These are phyloP conservation scores for Aptenodytes forsteri DNA, from an alignment of 2,113 vertebrate species.

Conservation along the genomic window DNA sequence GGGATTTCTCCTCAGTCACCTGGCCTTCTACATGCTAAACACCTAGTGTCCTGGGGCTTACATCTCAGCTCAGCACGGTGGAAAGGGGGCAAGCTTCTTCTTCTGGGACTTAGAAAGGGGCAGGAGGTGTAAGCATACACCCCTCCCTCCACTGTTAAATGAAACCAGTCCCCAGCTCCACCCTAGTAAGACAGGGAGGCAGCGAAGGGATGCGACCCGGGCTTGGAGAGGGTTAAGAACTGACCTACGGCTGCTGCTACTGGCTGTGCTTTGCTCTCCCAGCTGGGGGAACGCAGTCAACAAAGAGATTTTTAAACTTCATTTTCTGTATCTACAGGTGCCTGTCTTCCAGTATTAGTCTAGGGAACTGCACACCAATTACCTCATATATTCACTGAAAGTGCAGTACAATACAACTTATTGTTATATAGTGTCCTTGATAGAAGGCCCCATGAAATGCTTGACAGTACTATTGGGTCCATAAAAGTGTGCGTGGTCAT, in stretches of 20 bases:
- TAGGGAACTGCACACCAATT: slow-evolving; percentile 65
- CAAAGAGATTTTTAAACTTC: slow-evolving; percentile 52
- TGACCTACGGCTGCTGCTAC: background rate
- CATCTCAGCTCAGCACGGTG: background rate
- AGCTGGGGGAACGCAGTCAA: background rate
- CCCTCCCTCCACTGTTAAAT: background rate
- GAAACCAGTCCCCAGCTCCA: background rate
- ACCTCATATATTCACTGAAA: slow-evolving; percentile 64
- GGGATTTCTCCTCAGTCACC: background rate
- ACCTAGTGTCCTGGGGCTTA: background rate
- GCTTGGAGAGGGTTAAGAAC: background rate
- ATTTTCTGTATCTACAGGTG: slow-evolving; percentile 51
- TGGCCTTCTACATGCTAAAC: background rate
- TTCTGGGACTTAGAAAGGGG: background rate
- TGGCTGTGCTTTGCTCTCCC: background rate
- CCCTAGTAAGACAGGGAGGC: background rate
- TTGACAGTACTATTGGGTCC: slow-evolving; percentile 56
- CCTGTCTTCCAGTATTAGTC: slow-evolving; percentile 56
- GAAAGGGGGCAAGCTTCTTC: background rate
- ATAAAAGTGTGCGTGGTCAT: slow-evolving; percentile 56
- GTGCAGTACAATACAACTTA: slow-evolving; percentile 61
- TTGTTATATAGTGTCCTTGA: slow-evolving; percentile 60
- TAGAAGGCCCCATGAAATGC: slow-evolving; percentile 50
- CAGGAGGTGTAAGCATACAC: background rate
- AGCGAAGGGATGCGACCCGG: background rate